Percentiles rank a stretch among this genome's conserved stretches.
phyloP scores from a whole-genome alignment of 2,888 invertebrate species.

The Heteromurus nitidus region DNA sequence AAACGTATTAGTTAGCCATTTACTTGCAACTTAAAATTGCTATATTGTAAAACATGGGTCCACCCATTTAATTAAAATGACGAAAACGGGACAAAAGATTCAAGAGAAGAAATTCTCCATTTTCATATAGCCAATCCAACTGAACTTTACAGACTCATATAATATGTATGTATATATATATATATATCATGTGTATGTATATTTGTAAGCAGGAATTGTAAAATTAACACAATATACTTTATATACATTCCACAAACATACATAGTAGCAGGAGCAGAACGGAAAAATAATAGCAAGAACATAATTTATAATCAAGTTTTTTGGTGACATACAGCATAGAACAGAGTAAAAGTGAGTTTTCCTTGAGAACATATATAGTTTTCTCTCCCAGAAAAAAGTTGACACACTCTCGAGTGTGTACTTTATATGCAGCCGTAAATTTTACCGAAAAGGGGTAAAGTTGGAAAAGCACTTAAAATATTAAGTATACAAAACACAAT shows the following conservation, averaged over 20 bases:
- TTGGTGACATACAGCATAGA: conserved; percentile 24
- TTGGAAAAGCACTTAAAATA: conserved; percentile 40
- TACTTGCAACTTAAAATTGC: conserved; percentile 45
- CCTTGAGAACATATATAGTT: background rate
- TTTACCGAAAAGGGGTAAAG: conserved; percentile 32
- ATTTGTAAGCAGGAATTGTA: too few relatives aligned
- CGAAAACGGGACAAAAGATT: conserved; percentile 45
- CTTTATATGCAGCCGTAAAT: conserved; percentile 32
- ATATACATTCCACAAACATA: background rate
- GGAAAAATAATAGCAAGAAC: conserved; percentile 19
- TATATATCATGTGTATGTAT: background rate
- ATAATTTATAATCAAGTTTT: conserved; percentile 45
- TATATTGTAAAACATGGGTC: conserved; percentile 46
- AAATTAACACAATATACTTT: background rate
- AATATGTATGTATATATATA: conserved; percentile 14
- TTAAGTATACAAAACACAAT: conserved; percentile 38
- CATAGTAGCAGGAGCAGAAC: too few relatives aligned
- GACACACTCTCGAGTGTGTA: conserved; percentile 25
- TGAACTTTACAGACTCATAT: background rate
- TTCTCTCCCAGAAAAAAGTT: too few relatives aligned
- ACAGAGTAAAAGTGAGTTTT: conserved; percentile 13
- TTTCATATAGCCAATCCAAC: conserved; percentile 17
- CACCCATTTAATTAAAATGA: conserved; percentile 62
- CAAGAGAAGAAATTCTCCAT: conserved; percentile 36
- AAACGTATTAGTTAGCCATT: conserved; percentile 60